Evolutionary conservation across 2,888 invertebrate species (phyloP), one percentile per base, ranked within the genome.

Genomic region (Tuberolachnus salignus): DNA sequence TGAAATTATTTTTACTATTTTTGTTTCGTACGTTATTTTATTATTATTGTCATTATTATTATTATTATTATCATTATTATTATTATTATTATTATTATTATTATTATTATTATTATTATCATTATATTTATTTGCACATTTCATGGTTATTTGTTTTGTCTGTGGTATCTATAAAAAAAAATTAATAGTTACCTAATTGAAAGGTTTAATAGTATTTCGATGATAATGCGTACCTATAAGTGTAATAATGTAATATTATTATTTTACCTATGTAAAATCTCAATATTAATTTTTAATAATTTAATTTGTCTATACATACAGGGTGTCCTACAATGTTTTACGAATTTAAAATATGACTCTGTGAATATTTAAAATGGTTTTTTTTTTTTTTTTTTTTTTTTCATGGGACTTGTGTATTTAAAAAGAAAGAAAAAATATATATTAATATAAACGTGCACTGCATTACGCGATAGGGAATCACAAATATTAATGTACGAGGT

Each of bases 171-270:
- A 64, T 34, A 34, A 4, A 4, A 4, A 4, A 34, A 44, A 34
- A 34, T 44, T 42, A 74, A 61, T 72, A 64, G 73, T 74, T 74
- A 74, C 64, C 53, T n/a, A n/a, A n/a, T n/a, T n/a, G 73, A 4
- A 53, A 73, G 42, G 64, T 74, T 73, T 53, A 74, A 64, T 64
- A n/a, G 73, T 74, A 64, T 64, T 74, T 74, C 8, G n/a, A 64
- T 14, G 23, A 61, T 72, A 26, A 34, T 34, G 6, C 44, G 9
- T 72, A 19, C 46, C 26, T 23, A 59, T 10, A 59, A 26, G 19
- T n/a, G 4, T 55, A 21, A 21, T 21, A 34, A 34, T 72, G 19
- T 72, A n/a, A n/a, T n/a, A 49, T 61, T 59, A 46, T 23, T 34
- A 57, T 23, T 46, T 55, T 70, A 21, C n/a, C 26, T 26, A 57